Base-by-base conservation (phyloP, 2,888 invertebrate species). In the Acleris literana region DNA sequence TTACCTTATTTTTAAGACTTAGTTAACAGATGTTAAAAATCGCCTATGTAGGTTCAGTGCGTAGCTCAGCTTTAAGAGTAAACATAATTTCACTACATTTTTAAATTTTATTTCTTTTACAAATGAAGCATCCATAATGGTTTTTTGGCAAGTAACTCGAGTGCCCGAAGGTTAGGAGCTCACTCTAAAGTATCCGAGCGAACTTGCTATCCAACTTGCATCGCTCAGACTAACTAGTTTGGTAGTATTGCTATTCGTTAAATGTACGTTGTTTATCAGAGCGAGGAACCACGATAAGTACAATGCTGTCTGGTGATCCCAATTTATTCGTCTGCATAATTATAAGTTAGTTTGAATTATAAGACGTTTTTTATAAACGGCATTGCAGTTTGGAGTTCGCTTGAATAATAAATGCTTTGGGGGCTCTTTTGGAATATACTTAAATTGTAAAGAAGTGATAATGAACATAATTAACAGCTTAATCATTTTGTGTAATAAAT, bases 131-230 rank as follows among this genome's bases (percentile, higher is more conserved):
- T 6, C 48, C n/a, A 39, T 54, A 62, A 55, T 17, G 39, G 22
- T 25, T 63, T 49, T 49, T 39, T 39, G 53, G 18, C 17, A 53
- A 53, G 16, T 20, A 49, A 9, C 7, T n/a, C 20, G 29, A 43
- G 17, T 44, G 53, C 11, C 13, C 22, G 33, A 46, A 48, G 51
- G 5, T 39, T 18, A 51, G 44, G 51, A 39, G 64, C 33, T 58
- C 18, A 18, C 55, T 55, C 20, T 22, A 43, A 43, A 43, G 22
- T 55, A 44, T 16, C 20, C 33, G 7, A 17, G 53, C 18, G 22
- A 63, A 48, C 64, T 64, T 17, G 17, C 39, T 11, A 48, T 52
- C 44, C 33, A 22, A 58, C n/a, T 58, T 25, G 22, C 17, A 52
- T 22, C 33, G n/a, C 22, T 17, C 43, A 44, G 48, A 25, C 53